A percentile compares a stretch with the other conserved stretches of the same genome.
Conservation (phyloP, 2,797 vertebrate genomes). For the Pipistrellus pygmaeus region DNA sequence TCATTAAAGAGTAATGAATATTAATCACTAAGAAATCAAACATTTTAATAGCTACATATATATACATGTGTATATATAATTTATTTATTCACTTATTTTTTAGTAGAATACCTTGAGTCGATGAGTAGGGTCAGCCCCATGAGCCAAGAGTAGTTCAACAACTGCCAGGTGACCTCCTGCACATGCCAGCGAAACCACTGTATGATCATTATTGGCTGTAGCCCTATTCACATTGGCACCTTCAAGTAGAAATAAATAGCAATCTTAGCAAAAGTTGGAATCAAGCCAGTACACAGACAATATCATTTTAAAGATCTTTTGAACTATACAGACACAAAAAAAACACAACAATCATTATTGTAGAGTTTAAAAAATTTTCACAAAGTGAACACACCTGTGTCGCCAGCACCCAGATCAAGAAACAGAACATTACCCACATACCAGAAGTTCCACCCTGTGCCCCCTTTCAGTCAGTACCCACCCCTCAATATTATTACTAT, state of each 20-base stretch:
- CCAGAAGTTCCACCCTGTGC: not conserved
- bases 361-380: slow-evolving; percentile 53
- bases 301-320: slow-evolving; percentile 44
- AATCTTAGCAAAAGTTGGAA: slow-evolving; percentile 62
- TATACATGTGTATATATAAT: not conserved
- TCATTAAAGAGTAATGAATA: slow-evolving; percentile 42
- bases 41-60: not conserved
- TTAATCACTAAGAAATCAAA: not conserved
- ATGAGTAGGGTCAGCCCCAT: slow-evolving; percentile 98
- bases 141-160: slow-evolving; percentile 97
- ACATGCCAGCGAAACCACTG: slow-evolving; percentile 98
- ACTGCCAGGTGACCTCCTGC: slow-evolving; percentile 98
- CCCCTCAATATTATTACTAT: slow-evolving; percentile 39
- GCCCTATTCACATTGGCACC: slow-evolving; percentile 99
- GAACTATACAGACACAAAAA: slow-evolving; percentile 57
- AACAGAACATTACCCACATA: slow-evolving; percentile 60
- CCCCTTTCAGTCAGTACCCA: slow-evolving; percentile 16
- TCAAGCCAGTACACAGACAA: slow-evolving; percentile 35
- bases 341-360: slow-evolving; percentile 19
- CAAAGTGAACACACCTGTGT: slow-evolving; percentile 63
- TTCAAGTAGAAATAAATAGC: slow-evolving; percentile 81
- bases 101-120: slow-evolving; percentile 94
- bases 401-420: slow-evolving; percentile 66
- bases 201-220: slow-evolving; percentile 99
- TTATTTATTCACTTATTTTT: slow-evolving; percentile 54